Evolutionary conservation across 1,140 invertebrate species (phyloP).

Genomic region (Galleria mellonella): DNA sequence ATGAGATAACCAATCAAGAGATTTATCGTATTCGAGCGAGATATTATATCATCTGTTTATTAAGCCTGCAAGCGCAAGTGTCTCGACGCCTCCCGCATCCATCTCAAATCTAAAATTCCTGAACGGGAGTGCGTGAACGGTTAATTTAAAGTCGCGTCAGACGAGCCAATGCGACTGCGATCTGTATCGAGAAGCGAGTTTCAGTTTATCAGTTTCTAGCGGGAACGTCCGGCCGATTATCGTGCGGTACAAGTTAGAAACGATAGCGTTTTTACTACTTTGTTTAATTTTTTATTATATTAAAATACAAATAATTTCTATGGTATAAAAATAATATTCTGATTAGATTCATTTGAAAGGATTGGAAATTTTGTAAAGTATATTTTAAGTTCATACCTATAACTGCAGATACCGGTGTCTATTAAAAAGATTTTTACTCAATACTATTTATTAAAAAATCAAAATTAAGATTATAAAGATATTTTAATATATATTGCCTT

Average conservation of each 20-base stretch:
- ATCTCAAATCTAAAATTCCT: slow-evolving; percentile 61
- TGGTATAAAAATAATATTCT: no score
- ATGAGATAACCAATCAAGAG: no score
- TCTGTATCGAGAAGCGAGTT: slow-evolving; percentile 56
- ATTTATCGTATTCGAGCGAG: background rate
- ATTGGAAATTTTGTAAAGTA: no score
- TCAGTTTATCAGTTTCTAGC: slow-evolving; percentile 68
- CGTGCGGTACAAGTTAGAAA: slow-evolving; percentile 16
- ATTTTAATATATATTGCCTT: no score
- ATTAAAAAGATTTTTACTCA: no score
- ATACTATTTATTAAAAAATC: no score
- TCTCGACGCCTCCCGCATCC: slow-evolving; percentile 12
- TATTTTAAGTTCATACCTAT: no score
- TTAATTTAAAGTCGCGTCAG: slow-evolving; percentile 61
- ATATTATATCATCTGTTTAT: background rate
- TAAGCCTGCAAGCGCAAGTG: slow-evolving; percentile 4
- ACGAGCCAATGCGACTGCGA: slow-evolving; percentile 43
- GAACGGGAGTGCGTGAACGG: slow-evolving; percentile 21
- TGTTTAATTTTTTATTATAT: no score
- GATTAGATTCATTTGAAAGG: no score
- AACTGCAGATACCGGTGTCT: no score
- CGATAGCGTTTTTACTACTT: slow-evolving; percentile 2
- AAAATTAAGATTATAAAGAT: no score
- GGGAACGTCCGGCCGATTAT: slow-evolving; percentile 53
- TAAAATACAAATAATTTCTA: no score